Base-by-base conservation (phyloP, 92 coral and sea anemone species). In the Palythoa grandiflora region DNA sequence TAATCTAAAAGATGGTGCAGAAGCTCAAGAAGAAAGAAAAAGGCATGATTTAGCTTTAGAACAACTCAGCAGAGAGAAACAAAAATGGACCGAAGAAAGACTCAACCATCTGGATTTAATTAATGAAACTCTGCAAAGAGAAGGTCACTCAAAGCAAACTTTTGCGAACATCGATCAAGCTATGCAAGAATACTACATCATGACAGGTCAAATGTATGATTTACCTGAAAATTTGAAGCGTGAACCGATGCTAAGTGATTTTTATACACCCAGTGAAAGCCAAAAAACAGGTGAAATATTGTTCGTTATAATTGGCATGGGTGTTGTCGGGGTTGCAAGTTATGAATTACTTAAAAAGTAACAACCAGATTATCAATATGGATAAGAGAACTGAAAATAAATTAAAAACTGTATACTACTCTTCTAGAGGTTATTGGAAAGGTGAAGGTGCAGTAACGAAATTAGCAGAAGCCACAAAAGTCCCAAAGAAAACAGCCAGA, bases 371-470 rank as follows among this genome's bases (percentile, higher is more conserved):
- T 48, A 38, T 16, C 19, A 74, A 38, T 74, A 74, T 74, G 55
- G 55, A 51, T 51, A 51, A 74, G 28, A 74, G 79, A 74, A 74
- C 40, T 16, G 79, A 74, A 16, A 78, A 78, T 16, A 78, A 78
- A 54, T 44, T 78, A 37, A 54, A 78, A 78, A 47, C 60, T 44
- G 38, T 47, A 44, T 78, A 78, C 68, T 78, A 78, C 84, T 78
- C 84, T 78, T 47, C 84, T 44, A 78, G 38, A 47, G 84, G 84
- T 16, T 78, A 78, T 78, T 78, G 84, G 84, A 78, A 78, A 54
- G 84, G 84, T 54, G 60, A 44, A 78, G 19, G 63, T 44, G 84
- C 84, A 36, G 68, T 78, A 16, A 78, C 17, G 39, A 78, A 78
- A 78, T 54, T 78, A 44, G 60, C 84, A 13, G 60, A 12, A 36